Base-by-base conservation (phyloP, 2,797 vertebrate genomes). In the Galagoides demidoff region DNA sequence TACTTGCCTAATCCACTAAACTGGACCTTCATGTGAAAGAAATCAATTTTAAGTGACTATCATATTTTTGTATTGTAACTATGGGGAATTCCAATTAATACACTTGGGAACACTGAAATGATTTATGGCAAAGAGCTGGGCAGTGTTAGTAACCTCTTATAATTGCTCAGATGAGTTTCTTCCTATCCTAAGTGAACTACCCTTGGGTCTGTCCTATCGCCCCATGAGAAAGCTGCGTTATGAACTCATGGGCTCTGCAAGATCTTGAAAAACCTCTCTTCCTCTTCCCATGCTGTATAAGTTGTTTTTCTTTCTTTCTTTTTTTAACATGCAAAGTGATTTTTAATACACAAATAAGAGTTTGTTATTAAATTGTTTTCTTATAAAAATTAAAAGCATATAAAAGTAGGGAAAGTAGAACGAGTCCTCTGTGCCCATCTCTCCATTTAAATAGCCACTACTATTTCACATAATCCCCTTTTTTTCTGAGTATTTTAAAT, bases 41-140 rank as follows among this genome's bases (percentile, higher is more conserved):
- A 71, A 45, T 78, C 23, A 29, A 22, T 61, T 76, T 85, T 68
- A 88, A 78, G 31, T 16, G 22, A 82, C 3, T 63, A 34, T 77
- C 82, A 59, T 39, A 57, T 74, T 74, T 92, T 82, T 82, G 49
- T 66, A 10, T 74, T 73, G 27, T 4, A 59, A 43, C 6, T 70
- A 43, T 83, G 92, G 7, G 76, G n/a, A 73, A 92, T 49, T 76
- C 8, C 76, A 78, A 76, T 52, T 16, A 95, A 49, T 93, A 14
- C 57, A 94, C 7, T 85, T 77, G 70, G 34, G 89, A 81, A 25
- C 66, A 63, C 17, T 90, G 29, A 85, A 92, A 86, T 83, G 85
- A 92, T 57, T 3, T 27, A 64, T 25, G 3, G 66, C 25, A 76
- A 83, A 87, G 43, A 74, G n/a, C 19, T 64, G 9, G 86, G 76